Evolutionary conservation across 2,888 invertebrate species (phyloP).

Genomic region (Marronus borbonicus): DNA sequence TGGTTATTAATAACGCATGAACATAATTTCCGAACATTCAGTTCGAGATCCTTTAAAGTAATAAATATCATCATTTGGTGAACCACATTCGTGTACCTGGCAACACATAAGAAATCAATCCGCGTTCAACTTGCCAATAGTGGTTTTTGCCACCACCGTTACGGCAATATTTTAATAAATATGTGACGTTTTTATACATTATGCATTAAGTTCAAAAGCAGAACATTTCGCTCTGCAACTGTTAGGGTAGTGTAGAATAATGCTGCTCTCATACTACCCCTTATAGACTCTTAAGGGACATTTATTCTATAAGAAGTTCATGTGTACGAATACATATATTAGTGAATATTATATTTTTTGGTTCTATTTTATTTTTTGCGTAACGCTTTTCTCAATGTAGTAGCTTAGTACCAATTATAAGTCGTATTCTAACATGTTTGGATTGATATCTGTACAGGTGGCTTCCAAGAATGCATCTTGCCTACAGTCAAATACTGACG

Average conservation of each 20-base stretch:
- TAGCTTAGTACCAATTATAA: too few species aligned
- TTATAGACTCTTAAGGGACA: too few species aligned
- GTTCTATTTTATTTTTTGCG: too few species aligned
- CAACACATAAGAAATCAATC: slow-evolving; percentile 52
- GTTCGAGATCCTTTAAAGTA: slow-evolving; percentile 30
- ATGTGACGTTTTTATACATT: slow-evolving; percentile 51
- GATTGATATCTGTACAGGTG: neutral
- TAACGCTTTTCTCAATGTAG: too few species aligned
- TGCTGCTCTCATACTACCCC: too few species aligned
- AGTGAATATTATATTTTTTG: too few species aligned
- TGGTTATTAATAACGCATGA: slow-evolving; percentile 43
- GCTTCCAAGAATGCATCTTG: neutral
- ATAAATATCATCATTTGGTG: slow-evolving; percentile 43
- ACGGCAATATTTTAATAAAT: slow-evolving; percentile 51
- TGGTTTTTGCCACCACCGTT: slow-evolving; percentile 39
- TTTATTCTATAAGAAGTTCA: too few species aligned
- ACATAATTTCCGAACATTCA: slow-evolving; percentile 40
- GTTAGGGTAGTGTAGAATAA: too few species aligned
- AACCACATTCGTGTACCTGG: slow-evolving; percentile 33
- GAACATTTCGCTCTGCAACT: neutral
- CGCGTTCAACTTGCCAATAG: slow-evolving; percentile 14
- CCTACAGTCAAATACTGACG: neutral
- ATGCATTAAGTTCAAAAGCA: slow-evolving; percentile 48
- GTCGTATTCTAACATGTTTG: neutral
- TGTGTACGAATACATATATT: too few species aligned